phyloP scores from a whole-genome alignment of 1,140 invertebrate genomes.

The Drosophila kikkawai region DNA sequence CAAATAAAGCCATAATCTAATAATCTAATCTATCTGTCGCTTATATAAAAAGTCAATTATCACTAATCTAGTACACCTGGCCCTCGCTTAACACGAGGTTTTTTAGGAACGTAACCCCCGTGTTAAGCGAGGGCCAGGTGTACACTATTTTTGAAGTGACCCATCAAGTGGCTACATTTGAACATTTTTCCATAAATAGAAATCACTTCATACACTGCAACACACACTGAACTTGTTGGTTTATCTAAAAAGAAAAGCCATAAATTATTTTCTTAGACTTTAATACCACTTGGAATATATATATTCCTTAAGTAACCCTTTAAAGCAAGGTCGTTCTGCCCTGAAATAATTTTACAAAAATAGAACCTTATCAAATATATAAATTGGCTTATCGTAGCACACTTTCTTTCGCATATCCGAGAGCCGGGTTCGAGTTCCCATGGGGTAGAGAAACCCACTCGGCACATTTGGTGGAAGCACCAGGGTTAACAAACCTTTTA shows the following conservation, averaged over 20 bases:
- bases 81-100: too few relatives aligned
- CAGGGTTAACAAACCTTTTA: constrained; percentile 45
- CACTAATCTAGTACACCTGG: too few relatives aligned
- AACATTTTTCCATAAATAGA: constrained; percentile 15
- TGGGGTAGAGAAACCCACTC: constrained; percentile 18
- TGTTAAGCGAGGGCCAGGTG: too few relatives aligned
- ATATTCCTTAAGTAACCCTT: not conserved
- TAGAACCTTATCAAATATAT: constrained; percentile 35
- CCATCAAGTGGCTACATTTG: not conserved
- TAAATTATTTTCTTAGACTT: constrained; percentile 2
- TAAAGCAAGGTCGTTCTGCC: constrained; percentile 1
- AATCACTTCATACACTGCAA: constrained; percentile 12
- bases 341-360: constrained; percentile 14
- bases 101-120: too few relatives aligned
- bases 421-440: constrained; percentile 20
- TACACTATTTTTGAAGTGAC: not conserved
- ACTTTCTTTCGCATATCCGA: constrained; percentile 35
- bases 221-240: not conserved
- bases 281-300: not conserved
- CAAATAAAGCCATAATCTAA: not conserved
- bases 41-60: constrained; percentile 1
- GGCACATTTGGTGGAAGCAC: constrained; percentile 4
- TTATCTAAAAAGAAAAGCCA: not conserved
- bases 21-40: constrained; percentile 2
- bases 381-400: constrained; percentile 17